Evolutionary conservation across 64 coral and sea anemone species (phyloP).

Genomic region (Montipora capricornis): DNA sequence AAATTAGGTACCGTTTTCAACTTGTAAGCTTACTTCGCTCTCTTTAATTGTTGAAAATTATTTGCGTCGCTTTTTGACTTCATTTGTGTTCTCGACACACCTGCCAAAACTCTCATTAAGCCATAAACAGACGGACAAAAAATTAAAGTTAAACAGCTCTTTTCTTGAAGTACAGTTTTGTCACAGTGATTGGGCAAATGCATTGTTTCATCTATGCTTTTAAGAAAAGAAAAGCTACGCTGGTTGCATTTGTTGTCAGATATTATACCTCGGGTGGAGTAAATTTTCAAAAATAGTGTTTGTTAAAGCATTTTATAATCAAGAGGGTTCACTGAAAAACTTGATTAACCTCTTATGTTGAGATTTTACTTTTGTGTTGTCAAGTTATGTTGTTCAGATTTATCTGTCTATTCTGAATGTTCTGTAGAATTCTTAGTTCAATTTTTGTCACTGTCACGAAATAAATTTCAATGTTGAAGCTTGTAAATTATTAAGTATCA

Average conservation of each 20-base stretch:
- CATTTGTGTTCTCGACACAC: not conserved
- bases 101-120: not conserved
- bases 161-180: not conserved
- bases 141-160: not conserved
- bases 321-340: not conserved
- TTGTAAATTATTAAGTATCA: constrained; percentile 16
- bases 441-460: not conserved
- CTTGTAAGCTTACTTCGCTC: not conserved
- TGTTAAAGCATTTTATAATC: not conserved
- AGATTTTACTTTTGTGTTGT: not conserved
- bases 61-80: not conserved
- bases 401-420: not conserved
- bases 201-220: not conserved
- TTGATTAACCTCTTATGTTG: not conserved
- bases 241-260: not conserved
- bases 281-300: not conserved
- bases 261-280: not conserved
- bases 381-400: not conserved
- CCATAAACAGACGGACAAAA: not conserved
- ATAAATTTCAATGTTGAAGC: not conserved
- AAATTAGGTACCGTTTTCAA: not conserved
- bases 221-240: not conserved
- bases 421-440: not conserved
- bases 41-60: not conserved
- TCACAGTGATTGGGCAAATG: not conserved